phyloP scores from a whole-genome alignment of 1,140 invertebrate species.

The Brachystomella parvula region DNA sequence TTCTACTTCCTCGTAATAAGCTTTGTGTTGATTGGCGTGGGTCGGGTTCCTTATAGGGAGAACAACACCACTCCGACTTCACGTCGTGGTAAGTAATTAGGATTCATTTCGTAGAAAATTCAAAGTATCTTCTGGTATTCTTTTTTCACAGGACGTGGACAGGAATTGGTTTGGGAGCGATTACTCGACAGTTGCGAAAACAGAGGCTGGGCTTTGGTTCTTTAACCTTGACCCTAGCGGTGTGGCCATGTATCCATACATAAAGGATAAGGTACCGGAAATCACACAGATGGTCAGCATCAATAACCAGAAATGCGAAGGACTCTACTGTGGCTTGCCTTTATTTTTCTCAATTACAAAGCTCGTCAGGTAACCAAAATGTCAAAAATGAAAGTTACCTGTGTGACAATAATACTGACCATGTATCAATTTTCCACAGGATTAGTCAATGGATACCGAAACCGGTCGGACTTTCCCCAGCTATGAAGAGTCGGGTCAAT shows the following conservation, averaged over 20 bases:
- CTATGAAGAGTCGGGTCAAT: slow-evolving; percentile 24
- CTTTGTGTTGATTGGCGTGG: slow-evolving; percentile 28
- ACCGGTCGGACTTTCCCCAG: slow-evolving; percentile 19
- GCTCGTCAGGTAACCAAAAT: slow-evolving; percentile 43
- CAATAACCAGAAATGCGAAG: slow-evolving; percentile 44
- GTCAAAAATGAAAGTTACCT: background rate
- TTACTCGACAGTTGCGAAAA: slow-evolving; percentile 40
- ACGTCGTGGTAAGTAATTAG: slow-evolving; percentile 25
- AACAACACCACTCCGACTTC: slow-evolving; percentile 35
- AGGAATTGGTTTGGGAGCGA: slow-evolving; percentile 46
- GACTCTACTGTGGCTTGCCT: slow-evolving; percentile 51
- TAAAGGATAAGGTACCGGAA: slow-evolving; percentile 44
- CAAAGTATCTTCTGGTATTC: slow-evolving; percentile 17
- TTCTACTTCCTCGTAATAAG: slow-evolving; percentile 20
- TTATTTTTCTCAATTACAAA: slow-evolving; percentile 47
- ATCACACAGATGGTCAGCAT: slow-evolving; percentile 41
- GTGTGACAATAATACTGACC: background rate
- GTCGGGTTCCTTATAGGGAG: slow-evolving; percentile 31
- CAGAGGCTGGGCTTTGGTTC: slow-evolving; percentile 52
- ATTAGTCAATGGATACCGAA: slow-evolving; percentile 32
- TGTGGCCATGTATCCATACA: slow-evolving; percentile 38
- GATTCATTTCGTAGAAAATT: slow-evolving; percentile 19
- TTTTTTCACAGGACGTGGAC: slow-evolving; percentile 50
- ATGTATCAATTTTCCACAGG: slow-evolving; percentile 18
- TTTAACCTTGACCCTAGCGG: slow-evolving; percentile 50